These are phyloP conservation scores for Brachyrhaphis roseni DNA, from an alignment of 2,797 vertebrate species.

Conservation along the genomic window DNA sequence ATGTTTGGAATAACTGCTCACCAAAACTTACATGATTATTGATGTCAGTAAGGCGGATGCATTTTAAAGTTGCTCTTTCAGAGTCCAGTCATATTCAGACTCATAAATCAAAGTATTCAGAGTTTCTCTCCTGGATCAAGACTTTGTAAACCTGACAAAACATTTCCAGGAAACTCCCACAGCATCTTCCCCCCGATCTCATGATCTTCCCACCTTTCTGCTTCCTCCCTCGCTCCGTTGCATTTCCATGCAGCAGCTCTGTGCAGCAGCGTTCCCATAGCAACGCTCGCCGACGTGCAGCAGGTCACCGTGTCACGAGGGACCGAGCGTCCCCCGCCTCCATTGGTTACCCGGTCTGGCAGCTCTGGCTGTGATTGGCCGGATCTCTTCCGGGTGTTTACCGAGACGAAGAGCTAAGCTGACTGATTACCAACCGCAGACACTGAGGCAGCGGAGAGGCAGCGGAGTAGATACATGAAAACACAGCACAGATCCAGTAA, in stretches of 20 bases:
- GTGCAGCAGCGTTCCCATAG: conserved; percentile 84
- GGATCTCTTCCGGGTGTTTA: conserved; percentile 77
- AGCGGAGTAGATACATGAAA: conserved; percentile 47
- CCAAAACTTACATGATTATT: background rate
- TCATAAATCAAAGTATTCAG: conserved; percentile 30
- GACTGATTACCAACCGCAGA: conserved; percentile 72
- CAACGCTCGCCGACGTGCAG: conserved; percentile 80
- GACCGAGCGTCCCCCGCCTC: conserved; percentile 62
- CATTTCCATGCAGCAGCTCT: conserved; percentile 62
- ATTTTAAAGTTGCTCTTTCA: background rate
- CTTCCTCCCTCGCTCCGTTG: conserved; percentile 61
- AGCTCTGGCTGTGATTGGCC: conserved; percentile 73
- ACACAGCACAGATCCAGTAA: conserved; percentile 44
- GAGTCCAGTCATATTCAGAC: conserved; percentile 17
- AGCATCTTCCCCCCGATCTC: conserved; percentile 45
- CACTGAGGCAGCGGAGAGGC: conserved; percentile 23
- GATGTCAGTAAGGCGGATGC: too few species aligned
- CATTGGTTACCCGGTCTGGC: conserved; percentile 69
- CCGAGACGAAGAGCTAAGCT: conserved; percentile 80
- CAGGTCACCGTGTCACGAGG: conserved; percentile 81
- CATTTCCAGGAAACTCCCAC: conserved; percentile 46
- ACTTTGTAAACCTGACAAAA: conserved; percentile 44
- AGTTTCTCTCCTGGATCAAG: conserved; percentile 44
- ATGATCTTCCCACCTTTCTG: conserved; percentile 51
- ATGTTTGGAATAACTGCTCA: background rate